Base-by-base conservation (phyloP, 1,140 invertebrate species). In the Tetramorium simillimum region DNA sequence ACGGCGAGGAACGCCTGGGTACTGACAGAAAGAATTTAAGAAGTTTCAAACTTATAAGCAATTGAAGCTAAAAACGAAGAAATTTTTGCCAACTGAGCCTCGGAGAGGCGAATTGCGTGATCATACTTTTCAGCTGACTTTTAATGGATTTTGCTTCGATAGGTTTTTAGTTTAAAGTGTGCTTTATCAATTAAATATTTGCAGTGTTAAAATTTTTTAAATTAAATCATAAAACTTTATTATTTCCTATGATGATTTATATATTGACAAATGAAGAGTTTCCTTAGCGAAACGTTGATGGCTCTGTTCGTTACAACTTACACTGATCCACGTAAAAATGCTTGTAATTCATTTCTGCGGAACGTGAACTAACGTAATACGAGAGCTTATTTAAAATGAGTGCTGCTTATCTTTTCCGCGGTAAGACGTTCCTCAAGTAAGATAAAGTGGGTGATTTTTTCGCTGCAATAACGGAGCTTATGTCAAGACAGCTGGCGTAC, bases 381-480 rank as follows among this genome's bases (percentile, higher is more conserved):
- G 67, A 82, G 67, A 75, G 53, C 43, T 84, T 62, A 73, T 53
- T 84, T 84, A 84, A 75, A 75, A 60, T 43, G 69, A 60, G 53
- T 21, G 40, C 28, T 46, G 24, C 80, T 72, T 43, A n/a, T 84
- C 69, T 73, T 62, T 75, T 75, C 18, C 67, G 18, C 24, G 43
- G 53, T 24, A 33, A 60, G 67, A 33, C 37, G 53, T 73, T 46
- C 51, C 46, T 73, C 53, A 21, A 46, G 53, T 16, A 82, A 82
- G 69, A 84, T 75, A 62, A 84, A 84, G 80, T 49, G 28, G 69
- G 69, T 60, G 69, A 84, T 60, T 84, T 73, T 75, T 84, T 75
- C 14, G 12, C 40, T 75, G 9, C 33, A 73, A 82, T 58, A 69
- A 82, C 53, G 56, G 37, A 37, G 40, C 69, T 73, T 73, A 62